A percentile compares a stretch with the other conserved stretches of the same genome.
phyloP scores from a whole-genome alignment of 1,140 invertebrate species.

The Camponotus floridanus region DNA sequence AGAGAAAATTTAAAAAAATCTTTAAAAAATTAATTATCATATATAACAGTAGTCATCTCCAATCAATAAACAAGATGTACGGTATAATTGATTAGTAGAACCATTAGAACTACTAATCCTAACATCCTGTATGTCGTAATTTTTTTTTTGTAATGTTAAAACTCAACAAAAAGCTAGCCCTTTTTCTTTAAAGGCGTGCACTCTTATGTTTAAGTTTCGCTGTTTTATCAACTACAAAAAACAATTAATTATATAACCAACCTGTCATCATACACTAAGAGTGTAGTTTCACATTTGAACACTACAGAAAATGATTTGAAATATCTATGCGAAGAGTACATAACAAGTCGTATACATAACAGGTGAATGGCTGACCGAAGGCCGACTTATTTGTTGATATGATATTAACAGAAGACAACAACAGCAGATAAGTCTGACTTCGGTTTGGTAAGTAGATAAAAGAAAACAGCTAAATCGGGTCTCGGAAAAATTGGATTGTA shows the following conservation, averaged over 20 bases:
- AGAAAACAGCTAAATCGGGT: conserved; percentile 70
- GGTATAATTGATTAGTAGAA: background rate
- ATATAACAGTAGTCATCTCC: conserved; percentile 42
- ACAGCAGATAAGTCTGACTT: conserved; percentile 75
- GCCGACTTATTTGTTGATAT: conserved; percentile 69
- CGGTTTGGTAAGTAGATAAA: conserved; percentile 67
- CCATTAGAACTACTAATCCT: no score
- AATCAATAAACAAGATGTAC: background rate
- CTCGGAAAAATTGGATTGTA: conserved; percentile 44
- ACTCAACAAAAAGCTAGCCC: conserved; percentile 49
- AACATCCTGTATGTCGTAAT: background rate
- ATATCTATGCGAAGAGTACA: conserved; percentile 61
- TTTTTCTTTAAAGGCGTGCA: conserved; percentile 75
- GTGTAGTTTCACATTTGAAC: conserved; percentile 64
- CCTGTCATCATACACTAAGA: conserved; percentile 71
- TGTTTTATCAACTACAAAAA: conserved; percentile 76
- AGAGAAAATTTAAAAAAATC: conserved; percentile 21
- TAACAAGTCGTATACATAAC: conserved; percentile 54
- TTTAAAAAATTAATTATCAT: conserved; percentile 8
- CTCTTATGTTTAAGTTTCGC: conserved; percentile 81
- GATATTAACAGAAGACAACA: conserved; percentile 62
- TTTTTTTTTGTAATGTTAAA: background rate
- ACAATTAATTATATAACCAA: conserved; percentile 77
- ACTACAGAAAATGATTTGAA: conserved; percentile 72
- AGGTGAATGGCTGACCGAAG: conserved; percentile 70